A percentile compares a stretch with the other conserved stretches of the same genome.
Evolutionary conservation across 2,113 vertebrate genomes (phyloP).

Genomic region (Lampris megalopsis): DNA sequence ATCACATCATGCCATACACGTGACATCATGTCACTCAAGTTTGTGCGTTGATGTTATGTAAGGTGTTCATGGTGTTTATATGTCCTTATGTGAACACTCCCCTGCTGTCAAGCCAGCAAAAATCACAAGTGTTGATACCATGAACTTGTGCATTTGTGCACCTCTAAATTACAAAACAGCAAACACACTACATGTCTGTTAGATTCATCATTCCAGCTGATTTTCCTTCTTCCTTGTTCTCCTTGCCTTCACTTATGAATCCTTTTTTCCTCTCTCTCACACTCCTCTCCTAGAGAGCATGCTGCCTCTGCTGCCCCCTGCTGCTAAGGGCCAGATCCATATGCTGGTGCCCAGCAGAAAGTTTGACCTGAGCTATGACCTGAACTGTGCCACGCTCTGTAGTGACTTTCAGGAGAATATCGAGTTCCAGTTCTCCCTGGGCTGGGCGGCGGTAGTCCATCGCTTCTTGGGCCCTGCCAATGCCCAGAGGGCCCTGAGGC

Average conservation of each 20-base stretch:
- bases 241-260: not conserved
- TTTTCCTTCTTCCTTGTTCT: not conserved
- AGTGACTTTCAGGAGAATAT: constrained; percentile 97
- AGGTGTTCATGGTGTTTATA: constrained; percentile 59
- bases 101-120: too few relatives aligned
- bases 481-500: constrained; percentile 86
- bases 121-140: too few relatives aligned
- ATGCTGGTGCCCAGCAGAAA: constrained; percentile 89
- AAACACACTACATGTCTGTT: not conserved
- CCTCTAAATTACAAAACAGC: too few relatives aligned
- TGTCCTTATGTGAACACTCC: constrained; percentile 44
- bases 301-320: constrained; percentile 90
- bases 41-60: constrained; percentile 35
- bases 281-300: constrained; percentile 86
- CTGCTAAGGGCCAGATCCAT: constrained; percentile 86
- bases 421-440: constrained; percentile 93
- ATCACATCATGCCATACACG: constrained; percentile 41
- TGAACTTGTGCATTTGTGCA: not conserved
- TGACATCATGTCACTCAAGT: constrained; percentile 45
- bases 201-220: not conserved
- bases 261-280: not conserved
- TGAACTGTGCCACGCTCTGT: constrained; percentile 93
- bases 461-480: constrained; percentile 91
- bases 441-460: constrained; percentile 91
- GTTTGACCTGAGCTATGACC: constrained; percentile 96